Conservation (phyloP, 2,888 invertebrate species). For the Atrina japonica region DNA sequence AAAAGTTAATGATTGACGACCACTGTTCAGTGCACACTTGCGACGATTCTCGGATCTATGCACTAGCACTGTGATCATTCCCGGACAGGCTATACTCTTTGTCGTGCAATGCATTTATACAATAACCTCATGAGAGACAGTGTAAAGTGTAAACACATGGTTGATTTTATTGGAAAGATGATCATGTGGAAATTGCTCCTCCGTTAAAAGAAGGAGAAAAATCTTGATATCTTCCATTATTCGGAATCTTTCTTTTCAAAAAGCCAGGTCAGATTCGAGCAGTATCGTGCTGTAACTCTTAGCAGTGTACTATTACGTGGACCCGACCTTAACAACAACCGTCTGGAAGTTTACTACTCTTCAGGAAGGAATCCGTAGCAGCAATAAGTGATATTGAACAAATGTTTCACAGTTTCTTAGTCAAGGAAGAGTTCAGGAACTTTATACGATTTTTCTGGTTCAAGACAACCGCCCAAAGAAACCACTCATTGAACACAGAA, state of each 20-base stretch:
- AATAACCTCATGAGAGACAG: slow-evolving; percentile 25
- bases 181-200: slow-evolving; percentile 42
- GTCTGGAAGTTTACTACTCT: slow-evolving; percentile 38
- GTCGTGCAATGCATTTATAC: slow-evolving; percentile 25
- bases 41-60: too few species aligned
- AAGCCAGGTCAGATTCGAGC: slow-evolving; percentile 32
- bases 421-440: slow-evolving; percentile 33
- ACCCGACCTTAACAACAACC: slow-evolving; percentile 42
- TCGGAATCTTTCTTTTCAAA: background rate
- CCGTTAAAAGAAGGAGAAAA: slow-evolving; percentile 29
- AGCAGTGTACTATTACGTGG: slow-evolving; percentile 41
- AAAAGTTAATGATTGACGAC: too few species aligned
- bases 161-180: slow-evolving; percentile 38
- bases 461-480: slow-evolving; percentile 28
- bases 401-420: slow-evolving; percentile 46
- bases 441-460: slow-evolving; percentile 44
- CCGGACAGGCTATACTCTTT: slow-evolving; percentile 20
- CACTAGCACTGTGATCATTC: too few species aligned
- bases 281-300: slow-evolving; percentile 37
- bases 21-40: too few species aligned
- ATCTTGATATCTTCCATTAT: slow-evolving; percentile 38
- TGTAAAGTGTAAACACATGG: slow-evolving; percentile 31
- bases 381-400: slow-evolving; percentile 39
- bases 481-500: slow-evolving; percentile 38
- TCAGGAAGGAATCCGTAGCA: slow-evolving; percentile 32